These are phyloP conservation scores for Conistra vaccinii DNA, from an alignment of 2,888 invertebrate genomes.

Conservation along the genomic window DNA sequence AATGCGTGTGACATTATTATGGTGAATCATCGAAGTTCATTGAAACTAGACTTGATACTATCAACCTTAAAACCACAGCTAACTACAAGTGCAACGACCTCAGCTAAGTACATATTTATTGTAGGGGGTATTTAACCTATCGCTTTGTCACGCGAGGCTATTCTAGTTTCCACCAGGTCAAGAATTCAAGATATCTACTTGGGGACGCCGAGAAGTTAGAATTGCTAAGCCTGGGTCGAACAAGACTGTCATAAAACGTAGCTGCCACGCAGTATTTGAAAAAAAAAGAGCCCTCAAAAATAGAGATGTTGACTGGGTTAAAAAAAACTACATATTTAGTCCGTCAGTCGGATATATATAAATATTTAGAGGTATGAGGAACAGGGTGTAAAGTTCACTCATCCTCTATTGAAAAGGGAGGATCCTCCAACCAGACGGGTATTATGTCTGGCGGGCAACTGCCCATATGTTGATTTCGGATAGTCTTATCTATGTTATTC, in stretches of 20 bases:
- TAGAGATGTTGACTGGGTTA: no score
- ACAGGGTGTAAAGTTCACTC: no score
- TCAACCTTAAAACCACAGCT: slow-evolving; percentile 26
- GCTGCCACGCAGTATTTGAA: neutral
- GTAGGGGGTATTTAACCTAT: slow-evolving; percentile 25
- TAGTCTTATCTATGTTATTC: no score
- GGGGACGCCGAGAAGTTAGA: neutral
- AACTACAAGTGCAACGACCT: slow-evolving; percentile 38
- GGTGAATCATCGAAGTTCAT: slow-evolving; percentile 48
- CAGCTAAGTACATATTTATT: slow-evolving; percentile 35
- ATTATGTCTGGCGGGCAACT: no score
- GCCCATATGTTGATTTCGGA: no score
- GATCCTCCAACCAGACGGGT: no score
- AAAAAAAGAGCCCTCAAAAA: no score
- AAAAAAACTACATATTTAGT: no score
- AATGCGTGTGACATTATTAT: slow-evolving; percentile 24
- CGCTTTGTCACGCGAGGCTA: slow-evolving; percentile 28
- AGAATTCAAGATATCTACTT: slow-evolving; percentile 3
- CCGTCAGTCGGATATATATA: no score
- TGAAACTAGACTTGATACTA: slow-evolving; percentile 31
- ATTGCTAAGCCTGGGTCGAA: neutral
- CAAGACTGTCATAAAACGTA: neutral
- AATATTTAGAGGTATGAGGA: no score
- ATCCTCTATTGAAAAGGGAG: no score
- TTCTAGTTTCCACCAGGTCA: slow-evolving; percentile 15